Percentiles rank a stretch among this genome's conserved stretches.
Evolutionary conservation across 2,797 vertebrate species (phyloP).

Genomic region (Distichodus sexfasciatus): DNA sequence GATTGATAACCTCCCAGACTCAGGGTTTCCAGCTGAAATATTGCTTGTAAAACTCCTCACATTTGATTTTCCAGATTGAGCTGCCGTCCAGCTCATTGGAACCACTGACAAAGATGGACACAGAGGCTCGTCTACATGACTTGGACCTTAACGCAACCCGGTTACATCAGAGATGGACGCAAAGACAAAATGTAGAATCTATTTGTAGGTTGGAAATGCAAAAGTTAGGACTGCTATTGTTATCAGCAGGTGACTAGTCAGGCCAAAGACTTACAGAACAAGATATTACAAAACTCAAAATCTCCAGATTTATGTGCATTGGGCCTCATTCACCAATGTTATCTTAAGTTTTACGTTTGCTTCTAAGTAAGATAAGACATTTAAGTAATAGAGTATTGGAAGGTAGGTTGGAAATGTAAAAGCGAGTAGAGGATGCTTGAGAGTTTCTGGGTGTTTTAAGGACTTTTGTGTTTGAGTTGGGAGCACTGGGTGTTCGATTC

Average conservation of each 20-base stretch:
- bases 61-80: not conserved
- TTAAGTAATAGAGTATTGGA: no score
- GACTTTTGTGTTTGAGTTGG: not conserved
- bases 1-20: not conserved
- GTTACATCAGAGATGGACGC: not conserved
- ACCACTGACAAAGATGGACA: not conserved
- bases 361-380: no score
- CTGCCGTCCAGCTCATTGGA: no score
- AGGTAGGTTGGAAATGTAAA: not conserved
- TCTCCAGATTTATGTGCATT: no score
- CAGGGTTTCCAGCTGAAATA: not conserved
- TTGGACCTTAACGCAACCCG: not conserved
- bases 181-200: not conserved
- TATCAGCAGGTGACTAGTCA: no score
- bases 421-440: not conserved
- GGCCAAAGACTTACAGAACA: no score
- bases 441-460: not conserved
- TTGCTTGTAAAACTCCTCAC: not conserved
- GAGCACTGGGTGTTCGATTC: not conserved
- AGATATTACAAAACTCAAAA: no score
- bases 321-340: no score
- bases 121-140: not conserved
- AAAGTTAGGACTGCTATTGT: no score
- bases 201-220: not conserved
- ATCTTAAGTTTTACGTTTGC: no score